Base-by-base conservation (phyloP, 1,140 invertebrate genomes). In the Chironomus tepperi region DNA sequence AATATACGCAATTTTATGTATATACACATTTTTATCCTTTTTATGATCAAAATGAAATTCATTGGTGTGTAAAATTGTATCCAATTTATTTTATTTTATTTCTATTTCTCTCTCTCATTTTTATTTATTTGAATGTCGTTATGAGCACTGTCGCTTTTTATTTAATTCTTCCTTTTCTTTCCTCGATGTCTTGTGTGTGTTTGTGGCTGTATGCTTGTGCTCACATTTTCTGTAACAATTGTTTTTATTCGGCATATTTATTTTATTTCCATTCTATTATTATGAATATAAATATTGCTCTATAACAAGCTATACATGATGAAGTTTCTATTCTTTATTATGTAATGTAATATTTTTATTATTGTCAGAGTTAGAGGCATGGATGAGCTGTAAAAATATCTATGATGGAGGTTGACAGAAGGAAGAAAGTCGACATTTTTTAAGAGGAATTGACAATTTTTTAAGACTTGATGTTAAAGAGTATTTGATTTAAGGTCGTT, bases 41-140 rank as follows among this genome's bases (percentile, higher is more conserved):
- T 70, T 70, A 70, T 70, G 65, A 70, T 70, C 65, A 70, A 70
- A 70, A 70, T 70, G 65, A 70, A 70, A 70, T 18, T 70, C 65
- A 70, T 18, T 70, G 16, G 19, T 9, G 65, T 70, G 65, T 19
- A 21, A 70, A 70, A 70, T 70, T 70, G 65, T 70, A 70, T 70
- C 65, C 65, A 70, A 70, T 70, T 70, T 70, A 70, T 70, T 70
- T 67, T 67, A 67, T 67, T 67, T 19, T 70, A 57, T 57, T 57
- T 57, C 47, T 57, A 9, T 57, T 57, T n/a, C n/a, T 57, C 47
- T 57, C 47, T 5, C 47, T 57, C 43, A 47, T 47, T 47, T 12
- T 57, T 57, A 57, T 57, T 57, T 57, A 57, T 57, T 57, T 57
- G n/a, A n/a, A 57, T 57, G 47, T 57, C 12, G 12, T n/a, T 15